phyloP scores from a whole-genome alignment of 1,140 invertebrate genomes.

The Sarcophaga bullata region DNA sequence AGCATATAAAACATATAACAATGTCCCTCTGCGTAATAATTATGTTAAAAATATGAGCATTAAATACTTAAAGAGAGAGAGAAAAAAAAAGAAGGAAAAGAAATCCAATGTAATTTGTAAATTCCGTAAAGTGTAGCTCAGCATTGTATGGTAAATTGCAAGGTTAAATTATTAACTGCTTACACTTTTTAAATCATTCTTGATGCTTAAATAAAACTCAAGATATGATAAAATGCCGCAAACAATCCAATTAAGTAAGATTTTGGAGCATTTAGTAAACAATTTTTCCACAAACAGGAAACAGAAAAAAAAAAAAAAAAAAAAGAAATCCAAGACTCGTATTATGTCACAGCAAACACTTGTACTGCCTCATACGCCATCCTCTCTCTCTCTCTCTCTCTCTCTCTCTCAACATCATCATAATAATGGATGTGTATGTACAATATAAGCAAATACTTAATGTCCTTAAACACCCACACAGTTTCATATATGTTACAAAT shows the following conservation, averaged over 20 bases:
- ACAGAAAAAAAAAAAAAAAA: background rate
- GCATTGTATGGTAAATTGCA: background rate
- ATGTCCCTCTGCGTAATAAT: too few relatives aligned
- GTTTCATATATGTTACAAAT: too few relatives aligned
- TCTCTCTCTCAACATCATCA: too few relatives aligned
- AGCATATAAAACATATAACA: too few relatives aligned
- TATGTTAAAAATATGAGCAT: too few relatives aligned
- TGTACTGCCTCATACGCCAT: background rate
- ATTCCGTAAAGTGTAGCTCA: background rate
- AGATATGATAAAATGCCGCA: slow-evolving; percentile 24
- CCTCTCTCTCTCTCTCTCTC: too few relatives aligned
- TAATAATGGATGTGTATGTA: background rate
- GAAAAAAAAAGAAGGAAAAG: background rate
- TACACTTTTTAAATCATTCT: slow-evolving; percentile 4
- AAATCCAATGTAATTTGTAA: background rate
- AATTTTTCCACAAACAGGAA: slow-evolving; percentile 5
- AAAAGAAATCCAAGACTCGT: background rate
- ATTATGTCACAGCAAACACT: slow-evolving; percentile 4
- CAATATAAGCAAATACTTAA: too few relatives aligned
- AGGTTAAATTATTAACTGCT: slow-evolving; percentile 22
- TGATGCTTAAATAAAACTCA: slow-evolving; percentile 6
- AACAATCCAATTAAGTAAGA: slow-evolving; percentile 23
- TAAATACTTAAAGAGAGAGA: background rate
- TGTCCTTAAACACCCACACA: too few relatives aligned
- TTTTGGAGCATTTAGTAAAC: slow-evolving; percentile 17